A percentile compares a stretch with the other conserved stretches of the same genome.
Evolutionary conservation across 2,113 vertebrate genomes (phyloP).

Genomic region (Piaya cayana): DNA sequence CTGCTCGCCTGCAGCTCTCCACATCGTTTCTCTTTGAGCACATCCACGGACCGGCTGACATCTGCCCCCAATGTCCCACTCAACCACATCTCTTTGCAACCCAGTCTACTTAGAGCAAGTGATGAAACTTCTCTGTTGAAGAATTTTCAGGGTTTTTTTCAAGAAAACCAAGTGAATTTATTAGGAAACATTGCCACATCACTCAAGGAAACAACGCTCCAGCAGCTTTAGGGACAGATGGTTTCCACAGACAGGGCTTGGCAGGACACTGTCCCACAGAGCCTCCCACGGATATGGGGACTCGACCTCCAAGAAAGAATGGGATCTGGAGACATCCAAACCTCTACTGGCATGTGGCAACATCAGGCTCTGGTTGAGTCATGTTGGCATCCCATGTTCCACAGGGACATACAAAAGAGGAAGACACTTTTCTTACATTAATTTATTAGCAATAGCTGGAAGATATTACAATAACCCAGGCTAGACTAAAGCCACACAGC

Average conservation of each 20-base stretch:
- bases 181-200: not conserved
- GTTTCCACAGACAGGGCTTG: fast-evolving
- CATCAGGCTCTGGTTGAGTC: not conserved
- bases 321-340: not conserved
- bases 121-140: not conserved
- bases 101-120: not conserved
- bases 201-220: not conserved
- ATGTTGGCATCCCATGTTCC: fast-evolving
- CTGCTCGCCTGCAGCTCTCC: not conserved
- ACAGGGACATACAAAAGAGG: fast-evolving
- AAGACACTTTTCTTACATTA: not conserved
- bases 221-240: not conserved
- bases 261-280: not conserved
- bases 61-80: not conserved
- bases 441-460: not conserved
- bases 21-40: fast-evolving
- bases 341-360: not conserved
- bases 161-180: not conserved
- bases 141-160: not conserved
- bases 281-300: fast-evolving
- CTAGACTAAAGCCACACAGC: not conserved
- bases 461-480: not conserved
- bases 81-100: not conserved
- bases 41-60: not conserved
- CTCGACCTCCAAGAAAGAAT: not conserved